Evolutionary conservation across 2,797 vertebrate species (phyloP).

Genomic region (Crocidura indochinensis): DNA sequence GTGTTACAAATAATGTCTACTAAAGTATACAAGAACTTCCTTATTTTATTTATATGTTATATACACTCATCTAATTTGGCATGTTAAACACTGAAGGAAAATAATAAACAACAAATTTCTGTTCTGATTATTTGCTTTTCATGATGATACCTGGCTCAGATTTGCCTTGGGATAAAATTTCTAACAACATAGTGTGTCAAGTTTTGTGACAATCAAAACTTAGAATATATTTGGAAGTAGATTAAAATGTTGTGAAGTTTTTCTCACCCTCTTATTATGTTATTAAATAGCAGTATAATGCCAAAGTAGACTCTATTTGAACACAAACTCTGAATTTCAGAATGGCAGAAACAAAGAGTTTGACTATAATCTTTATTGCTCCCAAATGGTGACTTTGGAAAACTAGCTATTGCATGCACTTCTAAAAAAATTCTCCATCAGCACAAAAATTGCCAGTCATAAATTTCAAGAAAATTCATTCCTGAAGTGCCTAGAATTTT

Average conservation of each 20-base stretch:
- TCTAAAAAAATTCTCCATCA: background rate
- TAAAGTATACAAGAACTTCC: background rate
- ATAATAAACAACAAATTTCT: background rate
- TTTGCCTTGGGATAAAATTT: conserved; percentile 1
- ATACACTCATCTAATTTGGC: background rate
- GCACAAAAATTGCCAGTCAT: rapidly evolving
- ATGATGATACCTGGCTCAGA: background rate
- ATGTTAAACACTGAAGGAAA: background rate
- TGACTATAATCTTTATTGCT: background rate
- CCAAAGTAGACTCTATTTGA: background rate
- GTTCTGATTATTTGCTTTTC: background rate
- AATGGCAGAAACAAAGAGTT: background rate
- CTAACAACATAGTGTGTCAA: background rate
- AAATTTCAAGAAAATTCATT: too few species aligned
- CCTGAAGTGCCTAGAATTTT: background rate
- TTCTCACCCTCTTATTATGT: background rate
- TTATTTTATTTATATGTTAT: background rate
- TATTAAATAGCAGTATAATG: background rate
- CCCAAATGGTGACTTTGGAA: background rate
- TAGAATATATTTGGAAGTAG: too few species aligned
- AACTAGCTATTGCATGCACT: too few species aligned
- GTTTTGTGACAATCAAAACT: background rate
- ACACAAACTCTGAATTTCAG: background rate
- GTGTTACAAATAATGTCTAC: background rate
- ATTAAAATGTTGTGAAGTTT: background rate